phyloP scores from a whole-genome alignment of 2,888 invertebrate genomes.

The Drosophila hawaiiensis region DNA sequence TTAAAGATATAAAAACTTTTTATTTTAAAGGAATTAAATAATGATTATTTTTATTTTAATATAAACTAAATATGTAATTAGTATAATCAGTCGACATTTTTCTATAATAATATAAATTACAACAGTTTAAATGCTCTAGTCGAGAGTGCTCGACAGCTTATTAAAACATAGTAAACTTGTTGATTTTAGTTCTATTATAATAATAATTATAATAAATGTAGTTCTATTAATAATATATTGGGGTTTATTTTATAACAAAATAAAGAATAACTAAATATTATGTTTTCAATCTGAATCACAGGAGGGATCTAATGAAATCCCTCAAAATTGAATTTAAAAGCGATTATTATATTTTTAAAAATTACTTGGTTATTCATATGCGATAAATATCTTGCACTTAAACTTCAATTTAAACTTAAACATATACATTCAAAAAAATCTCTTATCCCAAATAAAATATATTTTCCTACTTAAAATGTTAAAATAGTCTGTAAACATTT shows the following conservation, averaged over 20 bases:
- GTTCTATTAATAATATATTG: not conserved
- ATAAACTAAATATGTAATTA: not conserved
- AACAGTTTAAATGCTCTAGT: accelerated
- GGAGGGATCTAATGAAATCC: not conserved
- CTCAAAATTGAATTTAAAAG: not conserved
- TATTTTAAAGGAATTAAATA: not conserved
- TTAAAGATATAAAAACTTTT: accelerated
- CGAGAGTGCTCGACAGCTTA: not conserved
- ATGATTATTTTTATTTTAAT: not conserved
- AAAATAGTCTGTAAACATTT: accelerated
- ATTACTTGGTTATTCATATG: not conserved
- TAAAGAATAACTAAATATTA: not conserved
- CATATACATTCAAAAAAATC: accelerated
- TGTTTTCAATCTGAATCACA: not conserved
- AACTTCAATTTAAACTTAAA: accelerated
- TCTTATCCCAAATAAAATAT: not conserved
- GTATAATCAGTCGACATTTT: not conserved
- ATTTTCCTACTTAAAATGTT: not conserved
- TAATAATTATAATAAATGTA: too few species aligned
- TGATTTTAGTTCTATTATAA: too few species aligned
- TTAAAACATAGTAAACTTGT: accelerated
- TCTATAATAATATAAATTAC: not conserved
- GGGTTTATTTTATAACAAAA: not conserved
- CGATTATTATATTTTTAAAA: not conserved
- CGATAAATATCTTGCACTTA: not conserved